Evolutionary conservation across 2,888 invertebrate genomes (phyloP), one percentile per base, ranked within the genome.

Genomic region (Dimorphilus gyrociliatus): DNA sequence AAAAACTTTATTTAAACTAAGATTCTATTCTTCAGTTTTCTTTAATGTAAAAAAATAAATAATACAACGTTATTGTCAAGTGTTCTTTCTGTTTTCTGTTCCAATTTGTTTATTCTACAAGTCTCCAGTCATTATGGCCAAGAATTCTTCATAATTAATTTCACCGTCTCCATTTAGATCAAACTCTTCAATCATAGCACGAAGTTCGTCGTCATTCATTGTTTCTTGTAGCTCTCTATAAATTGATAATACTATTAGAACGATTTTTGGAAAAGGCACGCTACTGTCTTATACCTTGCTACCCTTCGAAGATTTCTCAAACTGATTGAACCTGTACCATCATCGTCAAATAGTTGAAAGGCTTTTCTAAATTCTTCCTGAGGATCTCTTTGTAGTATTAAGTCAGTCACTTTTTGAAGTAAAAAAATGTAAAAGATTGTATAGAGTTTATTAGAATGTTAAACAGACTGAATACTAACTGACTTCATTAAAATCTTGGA

Each of bases 181-280:
- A 49, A 62, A 62, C 38, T 62, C 62, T 35, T 59, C 56, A 33
- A 62, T 61, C 62, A 62, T 62, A 5, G 60, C 56, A 36, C 58
- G 34, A 15, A 62, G 38, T 36, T 61, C 62, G 24, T 61, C 58
- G 41, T 62, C 62, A 25, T 53, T 53, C 49, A 61, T 50, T 32
- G 51, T 60, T 31, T 62, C 62, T 16, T 60, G 60, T 4, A 62
- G 41, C 34, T 62, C 62, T 35, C 60, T 61, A 34, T 8, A 40
- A 39, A n/a, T n/a, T n/a, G n/a, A n/a, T n/a, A n/a, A n/a, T n/a
- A n/a, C n/a, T n/a, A n/a, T n/a, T n/a, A n/a, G n/a, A n/a, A n/a
- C n/a, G n/a, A n/a, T n/a, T n/a, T n/a, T n/a, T n/a, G n/a, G n/a
- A n/a, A n/a, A n/a, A n/a, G n/a, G n/a, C n/a, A n/a, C n/a, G n/a